phyloP scores from a whole-genome alignment of 2,797 vertebrate genomes.

The Thaleichthys pacificus region DNA sequence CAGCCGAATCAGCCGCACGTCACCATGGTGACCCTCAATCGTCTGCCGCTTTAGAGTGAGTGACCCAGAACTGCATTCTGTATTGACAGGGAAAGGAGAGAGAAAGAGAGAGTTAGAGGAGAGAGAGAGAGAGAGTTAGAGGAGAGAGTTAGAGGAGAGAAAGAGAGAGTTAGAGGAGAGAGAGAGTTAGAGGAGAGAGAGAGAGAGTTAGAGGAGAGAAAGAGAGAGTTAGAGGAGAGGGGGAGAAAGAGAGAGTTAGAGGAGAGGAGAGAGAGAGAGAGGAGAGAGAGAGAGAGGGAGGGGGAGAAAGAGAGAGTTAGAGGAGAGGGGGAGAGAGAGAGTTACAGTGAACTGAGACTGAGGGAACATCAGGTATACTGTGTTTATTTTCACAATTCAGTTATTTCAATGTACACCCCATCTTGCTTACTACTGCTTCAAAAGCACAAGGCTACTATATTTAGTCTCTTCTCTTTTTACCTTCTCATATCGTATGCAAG shows the following conservation, averaged over 20 bases:
- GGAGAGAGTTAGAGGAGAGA: not conserved
- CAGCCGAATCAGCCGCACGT: constrained; percentile 25
- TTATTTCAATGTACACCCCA: constrained; percentile 19
- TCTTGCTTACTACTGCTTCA: not conserved
- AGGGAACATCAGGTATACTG: constrained; percentile 12
- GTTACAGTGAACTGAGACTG: constrained; percentile 10
- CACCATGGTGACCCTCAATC: constrained; percentile 34
- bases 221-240: not conserved
- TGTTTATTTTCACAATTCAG: constrained; percentile 17
- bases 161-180: not conserved
- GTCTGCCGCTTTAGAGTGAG: constrained; percentile 33
- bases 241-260: not conserved
- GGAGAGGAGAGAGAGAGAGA: too few relatives aligned
- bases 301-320: not conserved
- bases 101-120: not conserved
- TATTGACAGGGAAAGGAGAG: constrained; percentile 7
- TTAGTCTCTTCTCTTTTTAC: not conserved
- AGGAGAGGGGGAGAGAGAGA: not conserved
- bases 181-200: not conserved
- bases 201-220: not conserved
- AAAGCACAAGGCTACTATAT: not conserved
- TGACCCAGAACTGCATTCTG: constrained; percentile 23
- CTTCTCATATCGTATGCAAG: not conserved
- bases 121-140: not conserved
- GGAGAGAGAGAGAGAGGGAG: not conserved